phyloP scores from a whole-genome alignment of 2,888 invertebrate genomes.

The Drosophila trichaetosa region DNA sequence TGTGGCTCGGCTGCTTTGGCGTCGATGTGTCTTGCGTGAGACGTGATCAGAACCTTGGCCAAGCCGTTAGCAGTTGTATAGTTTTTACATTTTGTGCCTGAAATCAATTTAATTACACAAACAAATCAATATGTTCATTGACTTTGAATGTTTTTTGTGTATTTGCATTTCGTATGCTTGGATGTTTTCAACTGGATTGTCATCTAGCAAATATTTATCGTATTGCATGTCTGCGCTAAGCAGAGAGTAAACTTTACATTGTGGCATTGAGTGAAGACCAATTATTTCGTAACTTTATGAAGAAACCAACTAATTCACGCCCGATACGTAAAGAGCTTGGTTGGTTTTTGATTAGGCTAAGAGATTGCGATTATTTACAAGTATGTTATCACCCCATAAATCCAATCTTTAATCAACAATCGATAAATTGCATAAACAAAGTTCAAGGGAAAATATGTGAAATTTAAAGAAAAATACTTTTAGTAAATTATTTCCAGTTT shows the following conservation, averaged over 20 bases:
- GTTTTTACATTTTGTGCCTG: slow-evolving; percentile 39
- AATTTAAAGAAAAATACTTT: neutral
- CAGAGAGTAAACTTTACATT: slow-evolving; percentile 16
- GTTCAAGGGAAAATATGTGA: neutral
- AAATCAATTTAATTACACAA: slow-evolving; percentile 37
- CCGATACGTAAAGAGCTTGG: too few relatives aligned
- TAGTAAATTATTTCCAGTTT: neutral
- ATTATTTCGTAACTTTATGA: slow-evolving; percentile 33
- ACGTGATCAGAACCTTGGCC: slow-evolving; percentile 50
- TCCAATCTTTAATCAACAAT: neutral
- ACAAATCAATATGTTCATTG: slow-evolving; percentile 18
- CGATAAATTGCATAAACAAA: neutral
- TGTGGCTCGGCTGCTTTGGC: slow-evolving; percentile 41
- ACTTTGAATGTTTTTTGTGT: slow-evolving; percentile 21
- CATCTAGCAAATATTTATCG: slow-evolving; percentile 38
- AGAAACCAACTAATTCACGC: slow-evolving; percentile 5
- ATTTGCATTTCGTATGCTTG: slow-evolving; percentile 26
- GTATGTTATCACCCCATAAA: neutral
- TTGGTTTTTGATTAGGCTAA: neutral
- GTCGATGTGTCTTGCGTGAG: slow-evolving; percentile 62
- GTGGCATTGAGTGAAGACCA: slow-evolving; percentile 36
- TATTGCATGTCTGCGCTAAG: slow-evolving; percentile 27
- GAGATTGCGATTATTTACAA: neutral
- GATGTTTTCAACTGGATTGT: slow-evolving; percentile 23
- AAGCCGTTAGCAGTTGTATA: slow-evolving; percentile 19